These are phyloP conservation scores for Poeciliopsis turneri DNA, from an alignment of 2,797 vertebrate species.

Conservation along the genomic window DNA sequence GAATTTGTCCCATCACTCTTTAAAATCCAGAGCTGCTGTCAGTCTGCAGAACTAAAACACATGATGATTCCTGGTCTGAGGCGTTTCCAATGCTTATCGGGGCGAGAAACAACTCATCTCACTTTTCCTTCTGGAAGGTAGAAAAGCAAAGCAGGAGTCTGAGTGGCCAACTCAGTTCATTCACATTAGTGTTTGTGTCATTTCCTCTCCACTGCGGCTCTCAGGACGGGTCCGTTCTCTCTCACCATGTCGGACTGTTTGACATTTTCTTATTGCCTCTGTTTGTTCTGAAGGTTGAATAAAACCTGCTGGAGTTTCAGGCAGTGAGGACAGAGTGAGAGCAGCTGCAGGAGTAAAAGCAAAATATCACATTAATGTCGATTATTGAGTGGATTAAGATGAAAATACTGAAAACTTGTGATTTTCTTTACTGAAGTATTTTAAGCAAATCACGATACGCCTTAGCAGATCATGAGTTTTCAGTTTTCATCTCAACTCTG, in stretches of 20 bases:
- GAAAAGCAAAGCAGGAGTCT: neutral
- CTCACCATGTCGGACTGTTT: conserved; percentile 16
- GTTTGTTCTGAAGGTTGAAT: conserved; percentile 33
- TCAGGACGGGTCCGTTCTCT: neutral
- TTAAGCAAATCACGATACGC: neutral
- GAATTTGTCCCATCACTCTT: neutral
- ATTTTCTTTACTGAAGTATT: neutral
- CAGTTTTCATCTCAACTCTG: neutral
- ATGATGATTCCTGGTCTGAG: neutral
- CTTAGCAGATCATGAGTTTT: neutral
- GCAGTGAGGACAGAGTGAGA: conserved; percentile 20
- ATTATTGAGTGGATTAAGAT: conserved; percentile 44
- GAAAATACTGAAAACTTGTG: neutral
- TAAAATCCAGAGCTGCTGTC: neutral
- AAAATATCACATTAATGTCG: conserved; percentile 36
- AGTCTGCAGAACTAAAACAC: neutral
- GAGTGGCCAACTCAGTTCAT: neutral
- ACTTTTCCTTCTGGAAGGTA: neutral
- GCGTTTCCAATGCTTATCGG: neutral
- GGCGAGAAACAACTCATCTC: too few relatives aligned
- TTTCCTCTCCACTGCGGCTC: neutral
- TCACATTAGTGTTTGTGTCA: conserved; percentile 5
- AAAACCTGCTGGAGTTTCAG: conserved; percentile 29
- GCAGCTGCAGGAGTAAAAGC: conserved; percentile 49
- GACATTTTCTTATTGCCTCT: conserved; percentile 29